These are phyloP conservation scores for Diadophis punctatus DNA, from an alignment of 2,113 vertebrate species.

Conservation along the genomic window DNA sequence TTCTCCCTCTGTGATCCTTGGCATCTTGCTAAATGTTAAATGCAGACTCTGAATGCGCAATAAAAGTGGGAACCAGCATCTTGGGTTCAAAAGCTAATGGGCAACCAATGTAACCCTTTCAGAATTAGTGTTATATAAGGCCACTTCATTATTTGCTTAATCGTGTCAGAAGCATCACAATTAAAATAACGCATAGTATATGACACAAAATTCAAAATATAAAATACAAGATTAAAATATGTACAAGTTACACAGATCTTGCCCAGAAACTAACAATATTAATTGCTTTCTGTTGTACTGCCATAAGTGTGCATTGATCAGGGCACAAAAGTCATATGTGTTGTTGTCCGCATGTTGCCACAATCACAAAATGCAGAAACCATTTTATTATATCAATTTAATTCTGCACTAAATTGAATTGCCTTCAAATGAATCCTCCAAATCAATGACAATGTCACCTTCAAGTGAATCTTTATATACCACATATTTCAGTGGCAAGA, in stretches of 20 bases:
- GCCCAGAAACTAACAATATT: not conserved
- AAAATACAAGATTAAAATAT: not conserved
- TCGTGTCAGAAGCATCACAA: not conserved
- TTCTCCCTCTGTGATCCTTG: not conserved
- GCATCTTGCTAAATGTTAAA: not conserved
- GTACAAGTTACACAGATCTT: not conserved
- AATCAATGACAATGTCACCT: not conserved
- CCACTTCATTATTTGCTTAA: not conserved
- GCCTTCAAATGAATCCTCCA: not conserved
- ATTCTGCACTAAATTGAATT: not conserved
- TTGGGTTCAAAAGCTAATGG: not conserved
- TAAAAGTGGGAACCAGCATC: not conserved
- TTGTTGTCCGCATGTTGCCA: not conserved
- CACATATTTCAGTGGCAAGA: not conserved
- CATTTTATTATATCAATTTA: not conserved
- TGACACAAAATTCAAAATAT: not conserved
- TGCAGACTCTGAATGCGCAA: not conserved
- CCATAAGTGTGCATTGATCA: not conserved
- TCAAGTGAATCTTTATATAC: not conserved
- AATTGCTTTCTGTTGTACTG: not conserved
- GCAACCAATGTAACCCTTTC: not conserved
- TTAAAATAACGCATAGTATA: not conserved
- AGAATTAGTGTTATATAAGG: not conserved
- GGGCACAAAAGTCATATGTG: not conserved
- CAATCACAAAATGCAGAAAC: not conserved